phyloP scores from a whole-genome alignment of 2,113 vertebrate genomes.

The Ctenomys sociabilis region DNA sequence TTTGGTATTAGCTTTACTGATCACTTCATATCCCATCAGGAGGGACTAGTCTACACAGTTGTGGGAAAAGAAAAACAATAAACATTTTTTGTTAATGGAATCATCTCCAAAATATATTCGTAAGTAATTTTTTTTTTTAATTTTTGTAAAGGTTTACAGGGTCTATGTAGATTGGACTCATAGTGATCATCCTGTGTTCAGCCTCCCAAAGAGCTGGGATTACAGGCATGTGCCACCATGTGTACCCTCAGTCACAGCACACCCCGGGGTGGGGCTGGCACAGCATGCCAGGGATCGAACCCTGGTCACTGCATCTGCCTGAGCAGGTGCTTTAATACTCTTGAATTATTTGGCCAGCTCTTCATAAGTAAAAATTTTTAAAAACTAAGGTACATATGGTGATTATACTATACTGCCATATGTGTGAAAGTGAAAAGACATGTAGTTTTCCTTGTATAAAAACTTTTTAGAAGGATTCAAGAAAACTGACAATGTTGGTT shows the following conservation, averaged over 20 bases:
- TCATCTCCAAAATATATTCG: not conserved
- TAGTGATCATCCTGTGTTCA: too few relatives aligned
- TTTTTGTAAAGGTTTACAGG: too few relatives aligned
- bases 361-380: not conserved
- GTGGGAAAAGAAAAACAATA: not conserved
- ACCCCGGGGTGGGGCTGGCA: too few relatives aligned
- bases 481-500: not conserved
- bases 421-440: not conserved
- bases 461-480: slow-evolving; percentile 8
- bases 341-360: too few relatives aligned
- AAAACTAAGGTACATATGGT: not conserved
- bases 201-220: too few relatives aligned
- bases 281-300: too few relatives aligned
- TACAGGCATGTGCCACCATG: too few relatives aligned
- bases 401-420: not conserved
- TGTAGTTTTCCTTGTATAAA: not conserved
- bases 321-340: too few relatives aligned
- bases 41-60: not conserved
- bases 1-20: not conserved
- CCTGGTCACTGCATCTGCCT: too few relatives aligned
- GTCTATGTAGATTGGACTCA: too few relatives aligned
- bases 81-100: not conserved
- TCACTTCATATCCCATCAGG: not conserved
- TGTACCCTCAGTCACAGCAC: too few relatives aligned
- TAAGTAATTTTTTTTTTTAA: not conserved